These are phyloP conservation scores for Venustoraphidia nigricollis DNA, from an alignment of 2,888 invertebrate genomes.

Conservation along the genomic window DNA sequence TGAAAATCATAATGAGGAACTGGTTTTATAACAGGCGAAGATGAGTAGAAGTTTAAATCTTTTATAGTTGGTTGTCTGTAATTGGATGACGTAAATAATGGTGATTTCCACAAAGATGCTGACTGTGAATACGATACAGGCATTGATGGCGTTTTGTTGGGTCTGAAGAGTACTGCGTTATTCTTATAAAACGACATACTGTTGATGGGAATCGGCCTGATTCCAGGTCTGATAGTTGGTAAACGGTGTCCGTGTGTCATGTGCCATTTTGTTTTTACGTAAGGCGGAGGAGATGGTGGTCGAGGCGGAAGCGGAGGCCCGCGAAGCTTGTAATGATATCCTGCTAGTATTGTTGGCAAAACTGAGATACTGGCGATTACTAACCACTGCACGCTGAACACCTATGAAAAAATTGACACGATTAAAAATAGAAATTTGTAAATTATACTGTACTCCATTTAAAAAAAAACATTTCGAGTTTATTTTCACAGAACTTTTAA, in stretches of 20 bases:
- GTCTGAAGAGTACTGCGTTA: conserved; percentile 11
- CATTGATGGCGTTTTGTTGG: conserved; percentile 4
- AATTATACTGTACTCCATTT: too few species aligned
- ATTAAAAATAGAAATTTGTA: too few species aligned
- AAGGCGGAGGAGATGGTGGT: conserved; percentile 18
- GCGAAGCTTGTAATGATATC: conserved; percentile 20
- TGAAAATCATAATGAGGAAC: conserved; percentile 23
- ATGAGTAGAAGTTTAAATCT: conserved; percentile 11
- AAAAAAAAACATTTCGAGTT: too few species aligned
- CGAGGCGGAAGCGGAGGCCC: conserved; percentile 23
- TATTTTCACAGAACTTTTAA: too few species aligned
- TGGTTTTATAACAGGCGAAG: conserved; percentile 17
- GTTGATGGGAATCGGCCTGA: conserved; percentile 16
- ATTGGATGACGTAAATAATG: conserved; percentile 5
- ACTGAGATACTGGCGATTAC: too few species aligned
- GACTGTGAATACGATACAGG: conserved; percentile 8
- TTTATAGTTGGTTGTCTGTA: conserved; percentile 10
- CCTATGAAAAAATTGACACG: too few species aligned
- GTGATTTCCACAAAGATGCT: conserved; percentile 8
- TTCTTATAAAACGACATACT: conserved; percentile 15
- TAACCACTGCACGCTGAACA: too few species aligned
- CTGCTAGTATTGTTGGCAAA: background rate
- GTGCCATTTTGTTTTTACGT: conserved; percentile 19
- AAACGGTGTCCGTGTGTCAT: conserved; percentile 5
- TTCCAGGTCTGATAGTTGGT: conserved; percentile 9